Evolutionary conservation across 2,113 vertebrate species (phyloP).

Genomic region (Poeciliopsis prolifica): DNA sequence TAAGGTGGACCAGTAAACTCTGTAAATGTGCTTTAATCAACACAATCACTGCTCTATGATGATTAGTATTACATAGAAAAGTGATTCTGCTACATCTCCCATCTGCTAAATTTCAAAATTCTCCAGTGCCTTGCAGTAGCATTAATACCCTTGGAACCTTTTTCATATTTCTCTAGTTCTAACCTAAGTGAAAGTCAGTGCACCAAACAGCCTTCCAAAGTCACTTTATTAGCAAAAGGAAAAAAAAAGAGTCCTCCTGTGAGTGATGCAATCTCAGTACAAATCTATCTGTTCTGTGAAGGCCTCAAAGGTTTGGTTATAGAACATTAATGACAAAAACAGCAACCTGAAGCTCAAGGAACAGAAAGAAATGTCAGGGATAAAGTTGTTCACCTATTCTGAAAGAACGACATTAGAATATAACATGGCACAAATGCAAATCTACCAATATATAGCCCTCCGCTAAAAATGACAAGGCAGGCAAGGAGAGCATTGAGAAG

Average conservation of each 20-base stretch:
- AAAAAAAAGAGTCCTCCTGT: background rate
- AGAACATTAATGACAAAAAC: background rate
- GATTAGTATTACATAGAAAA: constrained; percentile 50
- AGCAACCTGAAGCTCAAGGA: background rate
- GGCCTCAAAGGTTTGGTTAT: background rate
- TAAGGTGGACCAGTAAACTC: constrained; percentile 63
- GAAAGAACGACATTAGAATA: no score
- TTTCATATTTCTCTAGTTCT: background rate
- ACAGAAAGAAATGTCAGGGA: background rate
- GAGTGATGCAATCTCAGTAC: background rate
- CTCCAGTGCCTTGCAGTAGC: constrained; percentile 9
- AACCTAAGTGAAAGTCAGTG: background rate
- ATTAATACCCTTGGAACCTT: background rate
- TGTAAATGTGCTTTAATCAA: constrained; percentile 79
- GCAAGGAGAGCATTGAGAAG: background rate
- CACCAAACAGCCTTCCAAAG: background rate
- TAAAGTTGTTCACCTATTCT: background rate
- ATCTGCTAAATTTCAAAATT: constrained; percentile 21
- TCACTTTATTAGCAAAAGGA: background rate
- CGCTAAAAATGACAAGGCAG: background rate
- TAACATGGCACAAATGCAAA: background rate
- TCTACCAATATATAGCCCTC: background rate
- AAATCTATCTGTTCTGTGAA: background rate
- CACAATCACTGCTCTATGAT: constrained; percentile 51
- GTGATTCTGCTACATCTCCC: constrained; percentile 55